These are phyloP conservation scores for Ophioninae sp. DNA, from an alignment of 2,888 invertebrate species.

Conservation along the genomic window DNA sequence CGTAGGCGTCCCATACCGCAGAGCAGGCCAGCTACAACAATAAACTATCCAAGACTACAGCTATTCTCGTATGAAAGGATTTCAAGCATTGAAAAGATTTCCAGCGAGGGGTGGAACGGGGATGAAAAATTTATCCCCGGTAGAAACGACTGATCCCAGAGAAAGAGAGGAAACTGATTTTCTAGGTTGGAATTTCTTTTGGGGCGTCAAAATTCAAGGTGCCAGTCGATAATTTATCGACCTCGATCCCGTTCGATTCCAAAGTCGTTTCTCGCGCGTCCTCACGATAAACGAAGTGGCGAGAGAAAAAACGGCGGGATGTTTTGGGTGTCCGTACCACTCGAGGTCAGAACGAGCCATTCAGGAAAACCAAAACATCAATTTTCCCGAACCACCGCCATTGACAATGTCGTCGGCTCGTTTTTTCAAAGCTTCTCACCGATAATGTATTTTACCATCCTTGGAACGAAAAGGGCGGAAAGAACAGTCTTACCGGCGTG, in stretches of 20 bases:
- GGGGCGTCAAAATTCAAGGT: background rate
- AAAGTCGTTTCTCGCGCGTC: background rate
- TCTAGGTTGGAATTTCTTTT: slow-evolving; percentile 11
- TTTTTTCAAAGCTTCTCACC: slow-evolving; percentile 42
- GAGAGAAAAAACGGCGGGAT: slow-evolving; percentile 40
- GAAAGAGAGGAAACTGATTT: slow-evolving; percentile 49
- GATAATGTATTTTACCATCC: background rate
- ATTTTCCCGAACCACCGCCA: slow-evolving; percentile 61
- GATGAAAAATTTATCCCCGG: slow-evolving; percentile 26
- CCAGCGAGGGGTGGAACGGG: slow-evolving; percentile 23
- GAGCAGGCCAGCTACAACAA: slow-evolving; percentile 51
- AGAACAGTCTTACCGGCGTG: background rate
- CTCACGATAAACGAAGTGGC: slow-evolving; percentile 3
- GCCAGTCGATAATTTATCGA: slow-evolving; percentile 70
- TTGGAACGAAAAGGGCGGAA: slow-evolving; percentile 1
- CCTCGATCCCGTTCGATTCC: background rate
- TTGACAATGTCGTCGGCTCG: slow-evolving; percentile 64
- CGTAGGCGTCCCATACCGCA: slow-evolving; percentile 59
- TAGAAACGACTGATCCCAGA: slow-evolving; percentile 39
- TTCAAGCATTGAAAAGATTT: slow-evolving; percentile 38
- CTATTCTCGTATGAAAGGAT: slow-evolving; percentile 14
- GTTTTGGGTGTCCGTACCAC: slow-evolving; percentile 48
- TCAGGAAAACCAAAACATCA: slow-evolving; percentile 75
- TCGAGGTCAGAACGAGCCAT: slow-evolving; percentile 70
- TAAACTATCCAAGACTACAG: slow-evolving; percentile 14